These are phyloP conservation scores for Phania funesta DNA, from an alignment of 2,888 invertebrate genomes.

Conservation along the genomic window DNA sequence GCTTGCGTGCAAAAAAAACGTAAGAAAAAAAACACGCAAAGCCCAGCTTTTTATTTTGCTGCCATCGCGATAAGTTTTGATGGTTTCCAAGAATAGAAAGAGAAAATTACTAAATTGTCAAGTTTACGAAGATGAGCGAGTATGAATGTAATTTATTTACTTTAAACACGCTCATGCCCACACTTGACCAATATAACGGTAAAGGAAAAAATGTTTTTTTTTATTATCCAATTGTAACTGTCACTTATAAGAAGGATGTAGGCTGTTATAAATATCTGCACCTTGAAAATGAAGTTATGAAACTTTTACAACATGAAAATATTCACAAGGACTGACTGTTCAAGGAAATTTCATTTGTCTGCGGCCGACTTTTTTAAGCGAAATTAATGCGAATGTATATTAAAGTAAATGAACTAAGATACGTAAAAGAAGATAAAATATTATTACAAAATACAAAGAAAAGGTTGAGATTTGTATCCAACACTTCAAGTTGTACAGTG, in stretches of 20 bases:
- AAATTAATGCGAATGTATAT: too few species aligned
- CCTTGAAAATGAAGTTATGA: conserved; percentile 1
- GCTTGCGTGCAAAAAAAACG: conserved; percentile 36
- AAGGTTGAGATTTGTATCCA: too few species aligned
- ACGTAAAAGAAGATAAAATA: too few species aligned
- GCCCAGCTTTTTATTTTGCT: neutral
- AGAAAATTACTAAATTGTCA: neutral
- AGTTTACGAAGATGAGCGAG: neutral
- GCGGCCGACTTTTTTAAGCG: neutral
- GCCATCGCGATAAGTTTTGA: conserved; percentile 24
- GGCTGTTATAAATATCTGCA: neutral
- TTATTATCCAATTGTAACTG: conserved; percentile 14
- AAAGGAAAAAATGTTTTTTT: conserved; percentile 6
- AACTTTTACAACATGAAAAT: neutral
- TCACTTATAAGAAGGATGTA: conserved; percentile 13
- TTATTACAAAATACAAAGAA: too few species aligned
- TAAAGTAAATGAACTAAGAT: too few species aligned
- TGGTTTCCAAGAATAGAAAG: neutral
- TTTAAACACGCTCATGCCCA: neutral
- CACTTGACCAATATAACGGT: conserved; percentile 38
- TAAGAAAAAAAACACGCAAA: neutral
- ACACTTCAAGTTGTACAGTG: too few species aligned
- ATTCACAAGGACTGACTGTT: neutral
- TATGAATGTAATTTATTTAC: conserved; percentile 17
- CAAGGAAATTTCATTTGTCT: neutral